Evolutionary conservation across 2,888 invertebrate genomes (phyloP).

Genomic region (Drosophila mayaguana): DNA sequence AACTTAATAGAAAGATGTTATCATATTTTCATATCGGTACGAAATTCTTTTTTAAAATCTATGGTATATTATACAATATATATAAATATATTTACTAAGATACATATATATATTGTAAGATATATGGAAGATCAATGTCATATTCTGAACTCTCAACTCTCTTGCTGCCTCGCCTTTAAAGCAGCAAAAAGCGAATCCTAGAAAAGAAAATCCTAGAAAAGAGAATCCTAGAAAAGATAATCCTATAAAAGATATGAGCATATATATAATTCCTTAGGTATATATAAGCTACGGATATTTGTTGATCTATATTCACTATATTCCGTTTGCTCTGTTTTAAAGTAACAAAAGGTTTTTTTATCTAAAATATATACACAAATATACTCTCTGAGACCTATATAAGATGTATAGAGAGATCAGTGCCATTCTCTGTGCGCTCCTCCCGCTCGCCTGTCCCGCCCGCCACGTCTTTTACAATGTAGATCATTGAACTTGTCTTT

Average conservation of each 20-base stretch:
- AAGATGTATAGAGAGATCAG: conserved; percentile 6
- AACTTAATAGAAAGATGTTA: too few relatives aligned
- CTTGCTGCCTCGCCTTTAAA: too few relatives aligned
- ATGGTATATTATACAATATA: too few relatives aligned
- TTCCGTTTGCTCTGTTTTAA: not conserved
- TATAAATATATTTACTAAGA: not conserved
- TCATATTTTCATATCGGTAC: too few relatives aligned
- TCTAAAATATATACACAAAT: too few relatives aligned
- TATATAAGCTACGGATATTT: not conserved
- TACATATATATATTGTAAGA: not conserved
- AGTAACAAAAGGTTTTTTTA: too few relatives aligned
- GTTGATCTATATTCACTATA: too few relatives aligned
- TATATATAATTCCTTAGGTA: not conserved
- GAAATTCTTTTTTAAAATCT: too few relatives aligned
- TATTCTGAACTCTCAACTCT: not conserved
- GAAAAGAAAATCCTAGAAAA: too few relatives aligned
- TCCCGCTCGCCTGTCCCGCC: not conserved
- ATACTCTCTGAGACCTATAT: not conserved
- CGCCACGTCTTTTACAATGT: not conserved
- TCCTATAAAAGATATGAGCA: too few relatives aligned
- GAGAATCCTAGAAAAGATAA: too few relatives aligned
- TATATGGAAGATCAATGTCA: conserved; percentile 15
- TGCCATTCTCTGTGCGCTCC: conserved; percentile 5
- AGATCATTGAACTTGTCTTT: conserved; percentile 60
- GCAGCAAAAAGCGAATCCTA: too few relatives aligned